Conservation (phyloP, 2,113 vertebrate genomes). For the Pteropus alecto region DNA sequence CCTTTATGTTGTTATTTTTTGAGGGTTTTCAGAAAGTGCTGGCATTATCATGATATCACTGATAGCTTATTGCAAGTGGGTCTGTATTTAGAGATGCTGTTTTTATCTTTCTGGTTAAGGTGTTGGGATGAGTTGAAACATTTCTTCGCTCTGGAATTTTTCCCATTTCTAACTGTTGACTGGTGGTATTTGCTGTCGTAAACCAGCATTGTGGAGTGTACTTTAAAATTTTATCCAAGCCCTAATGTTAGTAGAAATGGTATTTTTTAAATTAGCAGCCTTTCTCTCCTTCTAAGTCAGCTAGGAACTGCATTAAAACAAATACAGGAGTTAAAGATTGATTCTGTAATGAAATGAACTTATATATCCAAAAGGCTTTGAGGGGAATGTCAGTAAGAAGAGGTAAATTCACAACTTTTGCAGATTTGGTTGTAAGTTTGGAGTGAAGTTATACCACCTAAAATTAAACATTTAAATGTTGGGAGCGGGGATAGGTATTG, state of each 20-base stretch:
- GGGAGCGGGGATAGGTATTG: background rate
- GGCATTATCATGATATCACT: background rate
- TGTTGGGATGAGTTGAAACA: background rate
- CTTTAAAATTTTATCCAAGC: background rate
- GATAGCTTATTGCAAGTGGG: background rate
- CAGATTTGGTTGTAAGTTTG: slow-evolving; percentile 24
- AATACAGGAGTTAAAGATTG: background rate
- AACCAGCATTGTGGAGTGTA: background rate
- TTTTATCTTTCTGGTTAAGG: slow-evolving; percentile 26
- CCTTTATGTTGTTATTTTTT: slow-evolving; percentile 2
- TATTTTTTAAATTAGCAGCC: background rate
- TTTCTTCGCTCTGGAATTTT: slow-evolving; percentile 15
- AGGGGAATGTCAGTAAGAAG: background rate
- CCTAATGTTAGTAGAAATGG: background rate
- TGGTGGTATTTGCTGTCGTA: background rate
- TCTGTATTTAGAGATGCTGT: background rate
- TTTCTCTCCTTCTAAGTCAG: background rate
- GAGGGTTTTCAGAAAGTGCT: background rate
- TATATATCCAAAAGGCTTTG: background rate
- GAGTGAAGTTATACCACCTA: slow-evolving; percentile 53
- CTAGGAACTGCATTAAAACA: slow-evolving; percentile 19
- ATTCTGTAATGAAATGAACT: background rate
- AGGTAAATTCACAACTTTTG: background rate
- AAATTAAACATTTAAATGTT: slow-evolving; percentile 59
- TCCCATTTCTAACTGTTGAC: slow-evolving; percentile 4